Conservation (phyloP, 1,140 invertebrate genomes). For the Chironomus tepperi region DNA sequence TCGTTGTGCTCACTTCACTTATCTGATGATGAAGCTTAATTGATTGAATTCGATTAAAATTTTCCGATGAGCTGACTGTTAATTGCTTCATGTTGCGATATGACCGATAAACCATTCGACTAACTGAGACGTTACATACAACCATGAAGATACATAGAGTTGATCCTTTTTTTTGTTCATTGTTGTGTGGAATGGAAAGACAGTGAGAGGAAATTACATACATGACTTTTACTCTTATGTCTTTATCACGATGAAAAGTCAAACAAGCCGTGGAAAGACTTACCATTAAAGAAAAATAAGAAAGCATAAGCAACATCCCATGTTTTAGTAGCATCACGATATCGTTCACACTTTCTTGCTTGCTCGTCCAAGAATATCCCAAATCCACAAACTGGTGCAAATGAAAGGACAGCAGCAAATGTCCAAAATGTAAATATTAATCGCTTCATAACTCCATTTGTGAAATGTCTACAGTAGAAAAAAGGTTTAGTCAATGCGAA, state of each 20-base stretch:
- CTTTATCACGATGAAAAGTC: not conserved
- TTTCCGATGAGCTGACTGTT: conserved; percentile 17
- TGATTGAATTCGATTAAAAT: conserved; percentile 20
- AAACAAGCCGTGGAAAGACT: conserved; percentile 31
- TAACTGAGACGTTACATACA: conserved; percentile 72
- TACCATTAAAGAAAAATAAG: conserved; percentile 68
- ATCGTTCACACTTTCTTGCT: conserved; percentile 50
- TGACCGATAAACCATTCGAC: conserved; percentile 53
- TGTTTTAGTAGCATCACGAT: conserved; percentile 54
- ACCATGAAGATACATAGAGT: conserved; percentile 65
- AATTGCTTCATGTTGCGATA: conserved; percentile 20
- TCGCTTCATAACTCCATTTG: conserved; percentile 62
- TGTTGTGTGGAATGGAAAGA: conserved; percentile 24
- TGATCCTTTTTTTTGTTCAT: conserved; percentile 48
- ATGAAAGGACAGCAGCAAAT: conserved; percentile 58
- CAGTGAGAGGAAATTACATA: not conserved
- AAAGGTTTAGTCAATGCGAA: conserved; percentile 74
- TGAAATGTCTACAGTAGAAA: conserved; percentile 58
- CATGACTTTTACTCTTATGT: too few species aligned
- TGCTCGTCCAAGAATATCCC: conserved; percentile 60
- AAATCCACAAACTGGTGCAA: conserved; percentile 66
- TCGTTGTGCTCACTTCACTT: conserved; percentile 31
- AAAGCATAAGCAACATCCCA: conserved; percentile 66
- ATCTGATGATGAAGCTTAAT: not conserved
- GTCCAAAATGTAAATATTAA: conserved; percentile 61